A percentile compares a stretch with the other conserved stretches of the same genome.
Conservation (phyloP, 2,113 vertebrate genomes). For the Stegostoma tigrinum region DNA sequence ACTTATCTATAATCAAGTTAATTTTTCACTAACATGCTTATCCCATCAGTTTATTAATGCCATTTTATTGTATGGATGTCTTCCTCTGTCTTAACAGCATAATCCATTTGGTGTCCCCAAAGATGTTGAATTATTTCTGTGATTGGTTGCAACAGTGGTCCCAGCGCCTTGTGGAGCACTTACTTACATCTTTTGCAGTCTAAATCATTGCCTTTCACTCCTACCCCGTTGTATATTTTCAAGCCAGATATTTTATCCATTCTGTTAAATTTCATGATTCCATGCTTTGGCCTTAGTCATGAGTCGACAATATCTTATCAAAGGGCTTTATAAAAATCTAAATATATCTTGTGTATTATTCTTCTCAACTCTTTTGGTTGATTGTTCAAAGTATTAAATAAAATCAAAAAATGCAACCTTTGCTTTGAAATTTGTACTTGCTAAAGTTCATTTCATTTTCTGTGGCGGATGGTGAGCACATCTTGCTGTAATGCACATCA, state of each 20-base stretch:
- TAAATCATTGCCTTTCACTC: neutral
- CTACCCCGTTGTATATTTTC: too few species aligned
- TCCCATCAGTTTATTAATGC: too few species aligned
- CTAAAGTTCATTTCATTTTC: neutral
- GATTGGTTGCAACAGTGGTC: neutral
- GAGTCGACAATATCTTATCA: neutral
- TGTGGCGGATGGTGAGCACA: too few species aligned
- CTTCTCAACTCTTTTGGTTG: too few species aligned
- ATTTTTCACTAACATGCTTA: neutral
- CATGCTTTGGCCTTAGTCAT: neutral
- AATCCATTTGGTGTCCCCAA: neutral
- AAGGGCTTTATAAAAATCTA: neutral
- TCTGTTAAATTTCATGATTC: neutral
- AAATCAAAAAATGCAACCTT: neutral
- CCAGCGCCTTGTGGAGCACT: neutral
- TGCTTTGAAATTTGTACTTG: neutral
- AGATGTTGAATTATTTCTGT: neutral
- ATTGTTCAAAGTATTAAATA: neutral
- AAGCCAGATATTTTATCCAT: neutral
- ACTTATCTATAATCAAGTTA: neutral
- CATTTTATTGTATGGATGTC: too few species aligned
- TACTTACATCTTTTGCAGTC: neutral
- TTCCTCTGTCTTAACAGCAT: too few species aligned
- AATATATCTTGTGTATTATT: too few species aligned
- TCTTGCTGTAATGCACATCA: too few species aligned